phyloP scores from a whole-genome alignment of 1,140 invertebrate species.

The Diachasmimorpha longicaudata region DNA sequence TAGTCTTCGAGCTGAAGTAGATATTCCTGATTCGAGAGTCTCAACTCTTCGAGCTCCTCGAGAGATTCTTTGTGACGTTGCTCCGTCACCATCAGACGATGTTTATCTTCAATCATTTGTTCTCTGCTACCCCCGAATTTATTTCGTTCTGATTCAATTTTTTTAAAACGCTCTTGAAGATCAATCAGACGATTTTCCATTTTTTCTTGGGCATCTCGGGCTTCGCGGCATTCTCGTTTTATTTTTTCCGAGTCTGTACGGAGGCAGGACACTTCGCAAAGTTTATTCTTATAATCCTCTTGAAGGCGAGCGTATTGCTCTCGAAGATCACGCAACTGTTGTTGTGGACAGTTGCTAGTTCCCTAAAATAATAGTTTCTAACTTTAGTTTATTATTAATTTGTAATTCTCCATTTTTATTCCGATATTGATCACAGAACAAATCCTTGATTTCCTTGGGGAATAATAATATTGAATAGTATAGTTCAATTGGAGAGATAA shows the following conservation, averaged over 20 bases:
- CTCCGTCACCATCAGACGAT: constrained; percentile 67
- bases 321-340: constrained; percentile 59
- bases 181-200: constrained; percentile 66
- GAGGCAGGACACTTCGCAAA: constrained; percentile 64
- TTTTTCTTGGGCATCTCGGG: constrained; percentile 61
- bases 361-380: constrained; percentile 26
- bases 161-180: constrained; percentile 51
- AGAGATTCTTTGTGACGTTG: constrained; percentile 70
- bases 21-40: constrained; percentile 73
- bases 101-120: constrained; percentile 70
- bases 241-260: constrained; percentile 62
- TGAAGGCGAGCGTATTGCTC: constrained; percentile 66
- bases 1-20: constrained; percentile 75
- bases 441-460: no score
- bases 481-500: no score
- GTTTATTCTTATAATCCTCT: constrained; percentile 66
- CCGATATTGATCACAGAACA: no score
- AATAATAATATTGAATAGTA: no score
- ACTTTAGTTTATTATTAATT: neutral
- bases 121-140: constrained; percentile 64
- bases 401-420: no score
- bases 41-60: constrained; percentile 73
- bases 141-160: constrained; percentile 48
- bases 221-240: constrained; percentile 60
- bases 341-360: constrained; percentile 42